These are phyloP conservation scores for Varecia variegata DNA, from an alignment of 2,797 vertebrate genomes.

Conservation along the genomic window DNA sequence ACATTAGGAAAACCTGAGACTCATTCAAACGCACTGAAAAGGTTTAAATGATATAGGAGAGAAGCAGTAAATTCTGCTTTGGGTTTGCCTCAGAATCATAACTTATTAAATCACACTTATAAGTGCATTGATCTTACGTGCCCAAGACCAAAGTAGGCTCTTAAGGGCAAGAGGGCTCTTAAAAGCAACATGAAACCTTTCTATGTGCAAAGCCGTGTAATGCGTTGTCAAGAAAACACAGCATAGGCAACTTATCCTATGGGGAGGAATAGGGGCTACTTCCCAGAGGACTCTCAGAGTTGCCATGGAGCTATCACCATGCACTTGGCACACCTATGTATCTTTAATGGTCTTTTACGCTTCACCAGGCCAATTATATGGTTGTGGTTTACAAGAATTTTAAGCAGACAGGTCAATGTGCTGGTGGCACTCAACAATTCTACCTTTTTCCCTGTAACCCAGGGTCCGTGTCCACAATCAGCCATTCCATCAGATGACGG, in stretches of 20 bases:
- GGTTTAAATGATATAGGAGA: background rate
- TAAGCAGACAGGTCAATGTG: background rate
- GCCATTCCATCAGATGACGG: background rate
- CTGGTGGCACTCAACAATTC: background rate
- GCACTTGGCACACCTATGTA: background rate
- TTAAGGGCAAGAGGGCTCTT: background rate
- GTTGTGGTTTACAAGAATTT: background rate
- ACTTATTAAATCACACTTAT: background rate
- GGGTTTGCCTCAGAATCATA: background rate
- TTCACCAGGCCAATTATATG: background rate
- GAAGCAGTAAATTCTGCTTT: background rate
- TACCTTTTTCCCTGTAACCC: background rate
- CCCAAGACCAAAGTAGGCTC: background rate
- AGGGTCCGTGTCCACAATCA: background rate
- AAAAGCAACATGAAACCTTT: background rate
- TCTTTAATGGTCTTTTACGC: background rate
- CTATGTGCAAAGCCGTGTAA: background rate
- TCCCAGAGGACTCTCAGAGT: background rate
- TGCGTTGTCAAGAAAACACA: background rate
- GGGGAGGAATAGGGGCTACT: background rate
- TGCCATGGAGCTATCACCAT: no score
- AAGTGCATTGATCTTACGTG: background rate
- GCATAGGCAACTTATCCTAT: accelerated
- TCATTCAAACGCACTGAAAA: background rate
- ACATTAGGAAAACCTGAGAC: background rate